Base-by-base conservation (phyloP, 2,888 invertebrate genomes). In the Hipparchia semele region DNA sequence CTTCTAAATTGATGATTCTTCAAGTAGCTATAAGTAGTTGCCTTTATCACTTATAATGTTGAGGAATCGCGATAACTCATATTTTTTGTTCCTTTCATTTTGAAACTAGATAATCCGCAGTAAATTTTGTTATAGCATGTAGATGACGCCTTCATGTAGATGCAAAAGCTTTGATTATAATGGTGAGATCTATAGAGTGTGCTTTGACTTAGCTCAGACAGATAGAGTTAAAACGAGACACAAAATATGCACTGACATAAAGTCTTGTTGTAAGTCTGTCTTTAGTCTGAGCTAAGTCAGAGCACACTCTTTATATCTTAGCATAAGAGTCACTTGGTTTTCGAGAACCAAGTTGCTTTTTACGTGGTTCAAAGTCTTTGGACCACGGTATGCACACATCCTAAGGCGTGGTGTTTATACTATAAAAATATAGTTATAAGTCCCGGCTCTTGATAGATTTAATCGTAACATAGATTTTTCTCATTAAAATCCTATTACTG, bases 1-100 rank as follows among this genome's bases (percentile, higher is more conserved):
- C 10, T 12, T 12, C 8, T 12, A 56, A 46, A 49, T 39, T 7
- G 9, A 45, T 49, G 23, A 33, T 59, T 59, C 1, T 59, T 59
- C 23, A 10, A 9, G 61, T 74, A 74, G 65, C 56, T n/a, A 33
- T 68, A 54, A 51, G 70, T 74, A 74, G 72, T 65, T 72, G 73
- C 51, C 68, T 67, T 69, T 61, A 67, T 68, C 78, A 75, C 71
- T 53, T 76, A 73, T 46, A 69, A 4, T 70, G 53, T 72, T 71
- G 69, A 74, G 68, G 73, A 78, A 80, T 84, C 84, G 89, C 87
- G 86, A 89, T 92, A 92, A 23, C 92, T 92, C 92, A 92, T 92
- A 92, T 92, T 92, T 92, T 92, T 92, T 92, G 91, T 84, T 79
- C 75, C 74, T 76, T 75, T 54, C 7, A 75, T 70, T 74, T 69